Base-by-base conservation (phyloP, 2,113 vertebrate genomes). In the Prionailurus bengalensis region DNA sequence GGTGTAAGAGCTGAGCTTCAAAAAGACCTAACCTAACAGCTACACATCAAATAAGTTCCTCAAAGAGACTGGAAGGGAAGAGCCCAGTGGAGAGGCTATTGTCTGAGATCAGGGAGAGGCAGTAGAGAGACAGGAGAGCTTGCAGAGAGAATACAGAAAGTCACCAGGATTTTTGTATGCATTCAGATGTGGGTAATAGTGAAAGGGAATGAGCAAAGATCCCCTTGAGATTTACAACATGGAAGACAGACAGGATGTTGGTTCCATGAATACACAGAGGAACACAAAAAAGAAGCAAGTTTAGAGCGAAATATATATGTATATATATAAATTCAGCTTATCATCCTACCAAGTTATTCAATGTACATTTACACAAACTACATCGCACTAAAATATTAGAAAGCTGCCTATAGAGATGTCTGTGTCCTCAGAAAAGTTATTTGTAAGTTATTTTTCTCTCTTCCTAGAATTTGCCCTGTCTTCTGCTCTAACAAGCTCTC, bases 181-280 rank as follows among this genome's bases (percentile, higher is more conserved):
- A 83, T 76, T 88, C 48, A 45, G 31, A 88, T 27, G 12, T 3
- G 31, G 58, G 65, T 55, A 70, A 91, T 19, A 85, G 9, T 58
- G 7, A 82, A 95, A 76, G 14, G 53, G 29, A 92, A 84, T 70
- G 29, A 63, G 36, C 79, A 74, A 79, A 96, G 79, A 78, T 51
- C 14, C 29, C 29, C 36, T 16, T 87, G 81, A 94, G 39, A 88
- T 66, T 95, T 71, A 85, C 13, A 95, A 91, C 16, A n/a, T 14
- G 5, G 71, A 85, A 91, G n/a, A 84, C 7, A 27, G 45, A 73
- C 6, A 25, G 63, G 58, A 83, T 66, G 3, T 39, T 94, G 45
- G 19, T 94, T 89, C 66, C 25, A 71, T 83, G 9, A 94, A 93
- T 58, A 83, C 14, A 94, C 63, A 91, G 94, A 92, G n/a, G 10